Conservation (phyloP, 2,888 invertebrate species). For the Quadriops clusia region DNA sequence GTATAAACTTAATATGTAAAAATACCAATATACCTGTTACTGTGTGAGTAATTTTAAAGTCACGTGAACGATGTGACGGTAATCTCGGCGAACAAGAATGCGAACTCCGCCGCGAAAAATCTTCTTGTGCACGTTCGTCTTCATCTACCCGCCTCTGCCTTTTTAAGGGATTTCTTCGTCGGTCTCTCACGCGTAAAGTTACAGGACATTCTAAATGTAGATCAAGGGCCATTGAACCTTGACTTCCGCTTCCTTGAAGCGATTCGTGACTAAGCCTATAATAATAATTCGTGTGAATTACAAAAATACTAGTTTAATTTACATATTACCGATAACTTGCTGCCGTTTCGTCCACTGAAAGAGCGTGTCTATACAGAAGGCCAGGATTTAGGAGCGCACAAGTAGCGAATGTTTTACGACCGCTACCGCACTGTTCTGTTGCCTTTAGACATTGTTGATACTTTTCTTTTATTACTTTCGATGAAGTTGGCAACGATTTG, state of each 20-base stretch:
- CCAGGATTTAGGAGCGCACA: slow-evolving; percentile 50
- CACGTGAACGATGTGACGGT: slow-evolving; percentile 20
- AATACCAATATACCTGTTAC: slow-evolving; percentile 11
- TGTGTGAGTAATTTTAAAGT: slow-evolving; percentile 18
- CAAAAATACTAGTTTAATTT: not conserved
- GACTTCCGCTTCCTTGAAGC: slow-evolving; percentile 46
- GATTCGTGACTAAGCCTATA: slow-evolving; percentile 40
- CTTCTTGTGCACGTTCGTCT: slow-evolving; percentile 30
- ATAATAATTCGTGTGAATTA: slow-evolving; percentile 5
- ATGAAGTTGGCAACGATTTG: slow-evolving; percentile 14
- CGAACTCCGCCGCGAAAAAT: slow-evolving; percentile 26
- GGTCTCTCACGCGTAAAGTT: slow-evolving; percentile 42
- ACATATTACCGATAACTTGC: slow-evolving; percentile 29
- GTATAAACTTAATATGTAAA: too few relatives aligned
- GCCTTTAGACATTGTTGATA: slow-evolving; percentile 6
- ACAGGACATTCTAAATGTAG: slow-evolving; percentile 55
- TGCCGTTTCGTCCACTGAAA: slow-evolving; percentile 67
- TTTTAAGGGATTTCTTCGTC: slow-evolving; percentile 60
- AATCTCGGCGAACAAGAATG: slow-evolving; percentile 34
- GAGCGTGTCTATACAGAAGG: slow-evolving; percentile 62
- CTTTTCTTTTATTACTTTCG: too few relatives aligned
- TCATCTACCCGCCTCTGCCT: slow-evolving; percentile 64
- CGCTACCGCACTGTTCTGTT: slow-evolving; percentile 12
- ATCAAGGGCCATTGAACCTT: slow-evolving; percentile 66
- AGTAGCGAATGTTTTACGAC: slow-evolving; percentile 35